Evolutionary conservation across 1,140 invertebrate species (phyloP).

Genomic region (Thrips palmi): DNA sequence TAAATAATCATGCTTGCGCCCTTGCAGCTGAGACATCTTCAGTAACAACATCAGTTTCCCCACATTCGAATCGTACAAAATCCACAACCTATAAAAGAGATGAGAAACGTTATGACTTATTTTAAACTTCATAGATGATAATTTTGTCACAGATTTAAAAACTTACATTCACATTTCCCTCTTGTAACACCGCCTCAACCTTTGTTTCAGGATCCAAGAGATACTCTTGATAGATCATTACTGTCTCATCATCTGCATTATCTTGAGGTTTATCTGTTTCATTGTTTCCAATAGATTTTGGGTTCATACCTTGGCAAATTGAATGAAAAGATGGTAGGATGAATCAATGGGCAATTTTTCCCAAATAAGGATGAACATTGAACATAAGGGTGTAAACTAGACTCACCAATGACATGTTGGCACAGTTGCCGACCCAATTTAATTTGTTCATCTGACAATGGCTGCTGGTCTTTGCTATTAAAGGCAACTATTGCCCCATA

Average conservation of each 20-base stretch:
- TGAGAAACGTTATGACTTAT: too few relatives aligned
- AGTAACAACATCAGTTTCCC: too few relatives aligned
- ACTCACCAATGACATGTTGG: conserved; percentile 70
- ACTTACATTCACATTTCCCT: too few relatives aligned
- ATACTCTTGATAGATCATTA: conserved; percentile 72
- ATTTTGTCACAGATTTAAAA: too few relatives aligned
- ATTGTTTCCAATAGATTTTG: conserved; percentile 50
- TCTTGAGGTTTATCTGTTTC: conserved; percentile 33
- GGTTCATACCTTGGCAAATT: conserved; percentile 53
- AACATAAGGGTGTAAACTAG: conserved; percentile 7
- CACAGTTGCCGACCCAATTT: conserved; percentile 54
- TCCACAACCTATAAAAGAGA: conserved; percentile 14
- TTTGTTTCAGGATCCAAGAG: conserved; percentile 54
- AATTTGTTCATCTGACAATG: conserved; percentile 14
- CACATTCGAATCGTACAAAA: conserved; percentile 17
- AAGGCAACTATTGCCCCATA: conserved; percentile 65
- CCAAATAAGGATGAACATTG: too few relatives aligned
- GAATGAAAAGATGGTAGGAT: conserved; percentile 11
- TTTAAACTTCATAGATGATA: too few relatives aligned
- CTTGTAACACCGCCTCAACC: conserved; percentile 51
- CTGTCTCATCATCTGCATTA: conserved; percentile 47
- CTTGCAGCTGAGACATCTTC: too few relatives aligned
- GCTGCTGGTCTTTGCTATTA: conserved; percentile 19
- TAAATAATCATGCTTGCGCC: too few relatives aligned
- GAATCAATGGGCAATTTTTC: too few relatives aligned